Evolutionary conservation across 2,888 invertebrate genomes (phyloP).

Genomic region (Melieria crassipennis): DNA sequence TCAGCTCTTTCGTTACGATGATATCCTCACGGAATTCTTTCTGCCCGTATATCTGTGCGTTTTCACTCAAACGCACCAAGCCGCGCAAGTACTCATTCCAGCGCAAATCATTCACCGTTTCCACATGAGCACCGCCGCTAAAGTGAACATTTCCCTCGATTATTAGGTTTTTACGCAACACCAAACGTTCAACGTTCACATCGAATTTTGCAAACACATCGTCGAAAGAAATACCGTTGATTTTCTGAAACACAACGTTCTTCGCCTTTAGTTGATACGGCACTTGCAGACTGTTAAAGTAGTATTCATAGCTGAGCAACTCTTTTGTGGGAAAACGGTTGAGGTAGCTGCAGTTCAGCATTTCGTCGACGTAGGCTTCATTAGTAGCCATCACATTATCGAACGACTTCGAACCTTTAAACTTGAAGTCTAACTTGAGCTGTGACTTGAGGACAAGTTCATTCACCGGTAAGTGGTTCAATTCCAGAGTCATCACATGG

Average conservation of each 20-base stretch:
- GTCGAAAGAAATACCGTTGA: slow-evolving; percentile 55
- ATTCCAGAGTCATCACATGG: slow-evolving; percentile 32
- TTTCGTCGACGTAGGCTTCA: slow-evolving; percentile 34
- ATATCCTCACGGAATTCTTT: slow-evolving; percentile 49
- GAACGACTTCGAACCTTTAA: slow-evolving; percentile 50
- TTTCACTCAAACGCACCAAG: slow-evolving; percentile 48
- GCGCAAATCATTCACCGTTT: slow-evolving; percentile 49
- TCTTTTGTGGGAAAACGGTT: slow-evolving; percentile 48
- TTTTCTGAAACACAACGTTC: slow-evolving; percentile 50
- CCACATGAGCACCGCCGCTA: slow-evolving; percentile 45
- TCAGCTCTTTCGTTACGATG: slow-evolving; percentile 46
- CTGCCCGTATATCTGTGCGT: slow-evolving; percentile 48
- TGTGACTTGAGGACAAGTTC: slow-evolving; percentile 49
- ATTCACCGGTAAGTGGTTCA: slow-evolving; percentile 47
- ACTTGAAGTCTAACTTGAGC: slow-evolving; percentile 32
- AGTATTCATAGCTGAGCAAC: slow-evolving; percentile 46
- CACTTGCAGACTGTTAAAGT: slow-evolving; percentile 50
- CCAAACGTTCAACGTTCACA: slow-evolving; percentile 41
- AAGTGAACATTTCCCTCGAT: slow-evolving; percentile 57
- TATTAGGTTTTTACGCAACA: slow-evolving; percentile 56
- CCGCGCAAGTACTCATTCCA: slow-evolving; percentile 51
- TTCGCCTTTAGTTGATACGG: slow-evolving; percentile 41
- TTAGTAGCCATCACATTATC: slow-evolving; percentile 46
- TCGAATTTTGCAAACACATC: slow-evolving; percentile 49
- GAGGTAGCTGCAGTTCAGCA: slow-evolving; percentile 44